Base-by-base conservation (phyloP, 2,888 invertebrate species). In the Girardia tigrina region DNA sequence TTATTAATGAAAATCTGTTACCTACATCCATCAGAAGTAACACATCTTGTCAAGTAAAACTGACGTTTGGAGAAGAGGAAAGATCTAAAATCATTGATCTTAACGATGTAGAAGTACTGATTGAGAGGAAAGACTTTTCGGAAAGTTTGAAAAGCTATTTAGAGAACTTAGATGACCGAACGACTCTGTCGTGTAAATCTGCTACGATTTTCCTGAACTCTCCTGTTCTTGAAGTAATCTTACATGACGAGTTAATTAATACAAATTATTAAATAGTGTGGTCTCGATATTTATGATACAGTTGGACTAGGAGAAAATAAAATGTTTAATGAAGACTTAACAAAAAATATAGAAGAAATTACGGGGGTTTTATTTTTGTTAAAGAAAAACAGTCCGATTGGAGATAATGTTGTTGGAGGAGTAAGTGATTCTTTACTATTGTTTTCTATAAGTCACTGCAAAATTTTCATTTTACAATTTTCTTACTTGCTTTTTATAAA, bases 321-420 rank as follows among this genome's bases (percentile, higher is more conserved):
- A 56, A 8, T 56, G n/a, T 56, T 56, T 56, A 23, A 56, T 56
- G 56, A 56, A 4, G 8, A 56, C 4, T 4, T 56, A 56, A 4
- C 23, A 16, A 56, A 56, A 56, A 23, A 56, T 56, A 20, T 56
- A 56, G 23, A 56, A n/a, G 56, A 56, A 6, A 56, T 56, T 8
- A 56, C 56, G n/a, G 56, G 56, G 4, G n/a, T 56, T 56, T 23
- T 56, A 2, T 56, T 56, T n/a, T 56, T 56, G 56, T 16, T 56
- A 56, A 56, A 56, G n/a, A 56, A 56, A 56, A 56, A 56, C 56
- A 56, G 23, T 56, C 56, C 56, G 4, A 56, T 56, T n/a, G 56
- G 56, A 56, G 56, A 56, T 56, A 16, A 56, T 2, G 23, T 23
- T 4, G 56, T 56, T 4, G 56, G 56, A 56, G 56, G 56, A 16